Percentiles rank a stretch among this genome's conserved stretches.
These are phyloP conservation scores for Aldrovandia affinis DNA, from an alignment of 2,797 vertebrate genomes.

Conservation along the genomic window DNA sequence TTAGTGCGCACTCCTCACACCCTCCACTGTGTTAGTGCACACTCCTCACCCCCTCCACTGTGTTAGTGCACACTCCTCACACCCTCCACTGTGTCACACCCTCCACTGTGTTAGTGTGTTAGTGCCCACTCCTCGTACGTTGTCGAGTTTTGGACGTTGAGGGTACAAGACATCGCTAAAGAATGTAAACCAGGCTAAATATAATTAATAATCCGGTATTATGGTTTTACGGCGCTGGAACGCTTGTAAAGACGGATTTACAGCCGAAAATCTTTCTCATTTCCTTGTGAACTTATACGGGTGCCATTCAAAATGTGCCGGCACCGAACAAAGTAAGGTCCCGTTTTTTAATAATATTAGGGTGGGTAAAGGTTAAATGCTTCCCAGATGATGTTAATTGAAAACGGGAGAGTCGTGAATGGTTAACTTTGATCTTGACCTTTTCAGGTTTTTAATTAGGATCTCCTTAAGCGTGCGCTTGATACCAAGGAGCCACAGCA, in stretches of 20 bases:
- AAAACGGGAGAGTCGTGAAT: constrained; percentile 5
- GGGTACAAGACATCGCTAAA: background rate
- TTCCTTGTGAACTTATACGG: background rate
- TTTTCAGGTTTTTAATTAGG: background rate
- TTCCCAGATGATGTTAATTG: background rate
- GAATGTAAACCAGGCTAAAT: background rate
- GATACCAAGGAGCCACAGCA: background rate
- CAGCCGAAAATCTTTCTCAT: background rate
- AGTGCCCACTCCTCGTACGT: background rate
- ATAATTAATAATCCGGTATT: no score
- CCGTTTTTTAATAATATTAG: background rate
- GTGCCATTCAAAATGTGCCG: background rate
- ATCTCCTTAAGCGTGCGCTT: background rate
- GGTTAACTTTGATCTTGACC: background rate
- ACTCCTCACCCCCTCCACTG: no score
- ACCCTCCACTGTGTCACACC: no score
- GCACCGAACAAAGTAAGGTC: background rate
- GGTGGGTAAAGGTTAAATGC: constrained; percentile 7
- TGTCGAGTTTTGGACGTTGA: background rate
- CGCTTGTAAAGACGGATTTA: background rate
- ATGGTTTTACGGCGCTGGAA: background rate
- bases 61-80: no score
- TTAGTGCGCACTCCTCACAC: no score
- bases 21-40: no score
- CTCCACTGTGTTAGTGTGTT: background rate